Conservation (phyloP, 2,888 invertebrate species). For the Siphlonurus alternatus region DNA sequence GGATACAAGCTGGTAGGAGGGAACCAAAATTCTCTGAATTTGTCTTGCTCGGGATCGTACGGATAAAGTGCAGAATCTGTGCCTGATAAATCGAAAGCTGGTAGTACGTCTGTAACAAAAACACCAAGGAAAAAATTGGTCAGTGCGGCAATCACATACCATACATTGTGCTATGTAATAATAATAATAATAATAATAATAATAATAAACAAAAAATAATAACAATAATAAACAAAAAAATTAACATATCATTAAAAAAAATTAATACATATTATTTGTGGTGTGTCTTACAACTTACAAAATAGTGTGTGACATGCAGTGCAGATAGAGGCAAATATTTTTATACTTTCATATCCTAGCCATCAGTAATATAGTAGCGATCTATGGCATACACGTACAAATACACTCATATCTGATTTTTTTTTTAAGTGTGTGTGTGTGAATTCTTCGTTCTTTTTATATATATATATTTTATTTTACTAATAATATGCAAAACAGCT, state of each 20-base stretch:
- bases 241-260: neutral
- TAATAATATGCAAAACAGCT: neutral
- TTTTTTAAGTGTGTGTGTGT: neutral
- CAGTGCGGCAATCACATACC: slow-evolving; percentile 9
- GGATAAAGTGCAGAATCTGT: slow-evolving; percentile 38
- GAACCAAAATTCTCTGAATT: slow-evolving; percentile 37
- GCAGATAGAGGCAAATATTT: neutral
- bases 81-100: slow-evolving; percentile 35
- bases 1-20: slow-evolving; percentile 36
- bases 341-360: neutral
- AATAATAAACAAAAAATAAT: neutral
- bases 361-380: neutral
- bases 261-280: neutral
- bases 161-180: no score
- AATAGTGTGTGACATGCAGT: neutral
- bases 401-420: neutral
- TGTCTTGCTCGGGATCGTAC: slow-evolving; percentile 33
- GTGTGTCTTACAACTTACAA: neutral
- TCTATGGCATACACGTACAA: neutral
- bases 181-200: no score
- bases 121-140: slow-evolving; percentile 21
- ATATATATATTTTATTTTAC: neutral
- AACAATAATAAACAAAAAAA: neutral
- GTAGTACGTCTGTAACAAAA: slow-evolving; percentile 40
- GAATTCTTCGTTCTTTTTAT: neutral